Evolutionary conservation across 2,888 invertebrate species (phyloP).

Genomic region (Amorpha juglandis): DNA sequence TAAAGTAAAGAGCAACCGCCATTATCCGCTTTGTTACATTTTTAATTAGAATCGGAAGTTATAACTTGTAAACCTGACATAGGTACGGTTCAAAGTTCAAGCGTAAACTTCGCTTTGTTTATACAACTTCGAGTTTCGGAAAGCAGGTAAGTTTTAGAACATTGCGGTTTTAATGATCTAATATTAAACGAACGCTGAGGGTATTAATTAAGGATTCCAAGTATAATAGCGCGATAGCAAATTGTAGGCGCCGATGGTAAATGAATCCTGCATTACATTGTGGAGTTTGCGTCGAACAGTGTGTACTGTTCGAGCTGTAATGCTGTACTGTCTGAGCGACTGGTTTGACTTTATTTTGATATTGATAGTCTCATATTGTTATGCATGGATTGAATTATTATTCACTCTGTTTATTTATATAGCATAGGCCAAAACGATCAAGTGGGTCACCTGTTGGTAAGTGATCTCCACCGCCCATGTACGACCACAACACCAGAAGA

Average conservation of each 20-base stretch:
- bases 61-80: constrained; percentile 74
- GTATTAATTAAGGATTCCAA: constrained; percentile 81
- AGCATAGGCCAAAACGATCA: too few relatives aligned
- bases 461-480: too few relatives aligned
- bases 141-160: constrained; percentile 82
- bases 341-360: constrained; percentile 13
- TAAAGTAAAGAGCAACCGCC: constrained; percentile 51
- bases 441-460: too few relatives aligned
- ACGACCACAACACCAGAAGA: too few relatives aligned
- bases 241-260: constrained; percentile 52
- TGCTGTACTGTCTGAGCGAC: background rate
- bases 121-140: constrained; percentile 74
- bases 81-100: constrained; percentile 75
- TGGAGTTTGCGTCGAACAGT: constrained; percentile 18
- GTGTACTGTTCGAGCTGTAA: too few relatives aligned
- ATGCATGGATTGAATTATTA: background rate
- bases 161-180: constrained; percentile 84
- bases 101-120: constrained; percentile 80
- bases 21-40: constrained; percentile 73
- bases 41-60: constrained; percentile 78
- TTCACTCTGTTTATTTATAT: background rate
- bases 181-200: constrained; percentile 80
- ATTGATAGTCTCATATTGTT: constrained; percentile 7
- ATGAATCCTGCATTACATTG: constrained; percentile 27
- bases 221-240: constrained; percentile 72